phyloP scores from a whole-genome alignment of 2,113 vertebrate genomes.

The Plecotus auritus region DNA sequence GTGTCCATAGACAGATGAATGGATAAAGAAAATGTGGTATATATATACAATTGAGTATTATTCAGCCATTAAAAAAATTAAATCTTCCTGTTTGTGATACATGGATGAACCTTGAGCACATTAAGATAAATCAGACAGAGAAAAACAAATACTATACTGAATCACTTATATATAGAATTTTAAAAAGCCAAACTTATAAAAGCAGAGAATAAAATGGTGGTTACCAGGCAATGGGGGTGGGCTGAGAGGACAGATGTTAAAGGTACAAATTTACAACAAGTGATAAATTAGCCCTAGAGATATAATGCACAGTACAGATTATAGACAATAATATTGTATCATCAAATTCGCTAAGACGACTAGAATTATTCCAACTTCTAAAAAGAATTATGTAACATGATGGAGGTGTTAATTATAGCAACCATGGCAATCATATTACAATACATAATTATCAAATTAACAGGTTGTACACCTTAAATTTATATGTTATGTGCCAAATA shows the following conservation, averaged over 20 bases:
- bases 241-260: not conserved
- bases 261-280: not conserved
- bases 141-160: not conserved
- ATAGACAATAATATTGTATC: not conserved
- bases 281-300: not conserved
- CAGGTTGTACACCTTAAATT: not conserved
- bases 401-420: not conserved
- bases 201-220: not conserved
- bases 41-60: not conserved
- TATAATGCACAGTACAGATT: not conserved
- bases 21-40: not conserved
- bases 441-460: not conserved
- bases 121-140: not conserved
- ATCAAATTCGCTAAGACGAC: not conserved
- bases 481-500: not conserved
- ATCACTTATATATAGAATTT: not conserved
- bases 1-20: not conserved
- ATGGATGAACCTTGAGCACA: not conserved
- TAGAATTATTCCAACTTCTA: not conserved
- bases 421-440: not conserved
- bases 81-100: not conserved
- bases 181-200: not conserved
- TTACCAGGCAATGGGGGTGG: not conserved
- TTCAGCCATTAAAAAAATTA: not conserved
- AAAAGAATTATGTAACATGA: not conserved